Evolutionary conservation across 2,113 vertebrate species (phyloP), one percentile per base, ranked within the genome.

Genomic region (Indicator maculatus): DNA sequence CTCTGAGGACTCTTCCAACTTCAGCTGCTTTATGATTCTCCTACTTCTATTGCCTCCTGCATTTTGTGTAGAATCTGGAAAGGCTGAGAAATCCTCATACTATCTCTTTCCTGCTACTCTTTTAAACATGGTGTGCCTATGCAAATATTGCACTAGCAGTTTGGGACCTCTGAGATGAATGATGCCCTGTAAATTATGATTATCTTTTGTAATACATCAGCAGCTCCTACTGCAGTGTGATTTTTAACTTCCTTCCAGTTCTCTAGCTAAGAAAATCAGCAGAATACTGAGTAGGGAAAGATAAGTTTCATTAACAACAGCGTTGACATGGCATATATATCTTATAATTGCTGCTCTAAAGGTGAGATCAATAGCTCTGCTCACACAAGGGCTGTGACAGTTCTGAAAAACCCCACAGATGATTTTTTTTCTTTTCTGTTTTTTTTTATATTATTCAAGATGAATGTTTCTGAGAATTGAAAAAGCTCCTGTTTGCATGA

Each of bases 401-500:
- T 93, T 88, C 96, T 95, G 19, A 95, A 96, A 95, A 90, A 91
- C 52, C 65, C 55, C 83, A 64, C 64, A 2, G 58, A 67, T 31
- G 3, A 10, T 90, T 92, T 96, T 90, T 21, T 50, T 50, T 21
- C 45, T 5, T 21, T 23, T 6, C 12, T 52, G 24, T 24, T 24
- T 52, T 52, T 52, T 50, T 50, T 24, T 50, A 36, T 36, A 36
- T 12, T 12, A 76, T 47, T 93, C 72, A 89, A 95, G 97, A 97
- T 84, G 75, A 77, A 97, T 98, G 94, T 86, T 74, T 64, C 83
- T 83, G 94, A 87, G 96, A 55, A 83, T 79, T 91, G 94, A 93
- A 97, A 97, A 97, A 96, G 93, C 96, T 94, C 19, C 96, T 94
- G 84, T 96, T 97, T 98, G 94, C 96, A 59, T 97, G 97, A 98